phyloP scores from a whole-genome alignment of 2,888 invertebrate genomes.

The Lycia hirtaria region DNA sequence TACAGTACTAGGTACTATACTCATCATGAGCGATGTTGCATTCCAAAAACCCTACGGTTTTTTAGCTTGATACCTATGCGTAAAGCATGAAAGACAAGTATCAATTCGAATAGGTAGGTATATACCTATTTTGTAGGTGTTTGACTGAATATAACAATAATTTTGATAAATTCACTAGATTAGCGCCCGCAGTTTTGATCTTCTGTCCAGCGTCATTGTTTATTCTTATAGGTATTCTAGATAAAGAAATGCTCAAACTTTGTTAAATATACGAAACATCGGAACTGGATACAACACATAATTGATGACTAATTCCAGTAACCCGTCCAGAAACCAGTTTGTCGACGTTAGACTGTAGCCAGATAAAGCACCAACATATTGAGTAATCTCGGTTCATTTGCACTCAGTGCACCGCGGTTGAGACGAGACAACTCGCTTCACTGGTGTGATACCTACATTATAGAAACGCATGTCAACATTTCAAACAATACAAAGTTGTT shows the following conservation, averaged over 20 bases:
- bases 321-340: slow-evolving; percentile 31
- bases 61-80: too few relatives aligned
- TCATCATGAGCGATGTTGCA: too few relatives aligned
- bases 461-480: not conserved
- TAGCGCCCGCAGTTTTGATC: too few relatives aligned
- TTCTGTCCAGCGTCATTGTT: too few relatives aligned
- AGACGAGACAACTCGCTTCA: not conserved
- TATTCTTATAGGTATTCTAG: slow-evolving; percentile 22
- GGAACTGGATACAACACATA: slow-evolving; percentile 41
- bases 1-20: too few relatives aligned
- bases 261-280: slow-evolving; percentile 39
- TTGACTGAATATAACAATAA: too few relatives aligned
- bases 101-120: too few relatives aligned
- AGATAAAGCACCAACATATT: slow-evolving; percentile 9
- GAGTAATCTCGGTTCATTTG: slow-evolving; percentile 21
- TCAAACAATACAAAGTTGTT: slow-evolving; percentile 5
- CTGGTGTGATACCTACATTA: not conserved
- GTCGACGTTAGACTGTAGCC: slow-evolving; percentile 16
- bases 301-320: slow-evolving; percentile 46
- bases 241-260: slow-evolving; percentile 41
- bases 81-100: too few relatives aligned
- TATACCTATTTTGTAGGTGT: too few relatives aligned
- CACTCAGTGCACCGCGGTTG: slow-evolving; percentile 25
- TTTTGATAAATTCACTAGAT: too few relatives aligned
- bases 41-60: too few relatives aligned